Evolutionary conservation across 2,797 vertebrate genomes (phyloP), one percentile per base, ranked within the genome.

Genomic region (Tragopan temminckii): DNA sequence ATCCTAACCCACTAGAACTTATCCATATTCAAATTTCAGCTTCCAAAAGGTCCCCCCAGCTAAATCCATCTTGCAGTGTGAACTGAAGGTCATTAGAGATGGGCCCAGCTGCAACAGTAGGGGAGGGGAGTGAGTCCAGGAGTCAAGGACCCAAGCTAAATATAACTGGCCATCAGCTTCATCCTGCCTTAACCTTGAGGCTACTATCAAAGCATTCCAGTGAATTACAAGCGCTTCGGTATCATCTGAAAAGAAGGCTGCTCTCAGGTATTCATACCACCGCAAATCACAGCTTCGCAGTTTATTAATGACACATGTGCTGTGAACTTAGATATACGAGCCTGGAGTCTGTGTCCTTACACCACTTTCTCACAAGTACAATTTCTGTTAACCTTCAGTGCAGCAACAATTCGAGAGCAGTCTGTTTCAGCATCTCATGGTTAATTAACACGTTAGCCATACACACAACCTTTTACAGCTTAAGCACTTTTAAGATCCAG

Each of bases 141-240:
- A 88, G 66, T 79, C 50, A 88, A 89, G 89, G 85, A 43, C 38
- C 16, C 58, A 52, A 35, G 50, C 63, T 89, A 93, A 92, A 85
- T 61, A 79, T 61, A 94, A 81, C 52, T 33, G 29, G 33, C 48
- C 48, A 78, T 7, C 87, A 69, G 45, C 38, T 89, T 7, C 77
- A 43, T 72, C 46, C 52, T 83, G 70, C 52, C 67, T 57, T 18
- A 29, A 46, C 82, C 82, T 35, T 25, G 59, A 43, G 50, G 33
- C 46, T 48, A 5, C 1, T 50, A 88, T 21, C 66, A 69, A 50
- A 76, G 46, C 66, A 80, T 79, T 79, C 66, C 21, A 14, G 50
- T 31, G 67, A 83, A 88, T 69, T 93, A 81, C 59, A 71, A 93
- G 85, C 55, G 77, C 35, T 31, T 68, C 66, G 38, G 42, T 55